These are phyloP conservation scores for Cynopterus sphinx DNA, from an alignment of 2,797 vertebrate genomes.

Conservation along the genomic window DNA sequence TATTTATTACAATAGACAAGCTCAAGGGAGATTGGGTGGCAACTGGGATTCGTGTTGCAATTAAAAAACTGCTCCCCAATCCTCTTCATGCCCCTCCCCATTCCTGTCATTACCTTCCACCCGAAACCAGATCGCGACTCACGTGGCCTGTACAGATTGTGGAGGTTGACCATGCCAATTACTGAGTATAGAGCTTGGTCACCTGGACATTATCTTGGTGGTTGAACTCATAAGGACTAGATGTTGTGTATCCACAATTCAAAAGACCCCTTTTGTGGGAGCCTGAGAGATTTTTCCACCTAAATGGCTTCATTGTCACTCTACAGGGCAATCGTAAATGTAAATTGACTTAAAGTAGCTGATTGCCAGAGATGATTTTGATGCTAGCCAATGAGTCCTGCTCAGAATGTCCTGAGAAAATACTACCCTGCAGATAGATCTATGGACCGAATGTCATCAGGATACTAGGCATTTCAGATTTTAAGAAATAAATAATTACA, in stretches of 20 bases:
- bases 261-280: conserved; percentile 6
- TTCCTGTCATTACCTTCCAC: too few species aligned
- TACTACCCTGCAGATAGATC: conserved; percentile 15
- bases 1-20: not conserved
- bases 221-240: not conserved
- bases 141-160: too few species aligned
- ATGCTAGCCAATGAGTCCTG: not conserved
- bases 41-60: not conserved
- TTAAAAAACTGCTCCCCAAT: not conserved
- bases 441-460: not conserved
- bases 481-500: not conserved
- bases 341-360: not conserved
- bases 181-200: not conserved
- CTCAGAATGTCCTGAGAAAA: not conserved
- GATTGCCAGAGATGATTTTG: conserved; percentile 3
- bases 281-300: conserved; percentile 34
- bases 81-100: not conserved
- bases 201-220: not conserved
- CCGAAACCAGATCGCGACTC: too few species aligned
- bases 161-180: accelerated
- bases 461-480: not conserved
- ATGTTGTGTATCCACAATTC: not conserved
- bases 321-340: not conserved
- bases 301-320: conserved; percentile 16
- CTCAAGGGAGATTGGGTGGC: not conserved